Conservation (phyloP, 2,888 invertebrate genomes). For the Agapostemon virescens region DNA sequence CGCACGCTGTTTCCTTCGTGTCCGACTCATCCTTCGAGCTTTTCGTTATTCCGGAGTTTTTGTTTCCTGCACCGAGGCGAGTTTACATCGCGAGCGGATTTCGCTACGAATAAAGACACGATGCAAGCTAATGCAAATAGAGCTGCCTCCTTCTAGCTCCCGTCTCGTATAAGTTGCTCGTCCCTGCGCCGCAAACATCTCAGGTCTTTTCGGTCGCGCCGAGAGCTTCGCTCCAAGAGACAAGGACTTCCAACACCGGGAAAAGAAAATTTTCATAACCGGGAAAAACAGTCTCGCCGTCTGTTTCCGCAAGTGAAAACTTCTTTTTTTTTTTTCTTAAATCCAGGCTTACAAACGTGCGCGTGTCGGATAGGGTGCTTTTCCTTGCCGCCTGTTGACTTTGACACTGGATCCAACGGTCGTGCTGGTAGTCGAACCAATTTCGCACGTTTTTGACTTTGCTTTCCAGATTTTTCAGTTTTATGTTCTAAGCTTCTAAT, state of each 20-base stretch:
- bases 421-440: too few species aligned
- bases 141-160: conserved; percentile 41
- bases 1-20: conserved; percentile 32
- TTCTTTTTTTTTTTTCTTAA: not conserved
- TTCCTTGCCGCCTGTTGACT: not conserved
- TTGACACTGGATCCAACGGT: not conserved
- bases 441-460: too few species aligned
- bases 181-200: not conserved
- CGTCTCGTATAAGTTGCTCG: conserved; percentile 26
- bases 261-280: not conserved
- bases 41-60: conserved; percentile 47
- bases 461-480: not conserved
- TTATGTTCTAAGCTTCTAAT: too few species aligned
- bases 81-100: conserved; percentile 55
- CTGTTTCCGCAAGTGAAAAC: not conserved
- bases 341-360: not conserved
- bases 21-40: conserved; percentile 24
- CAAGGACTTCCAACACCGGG: not conserved
- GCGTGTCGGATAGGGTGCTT: not conserved
- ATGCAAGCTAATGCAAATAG: conserved; percentile 50
- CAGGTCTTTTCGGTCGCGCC: not conserved
- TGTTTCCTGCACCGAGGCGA: conserved; percentile 33
- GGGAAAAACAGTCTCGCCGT: not conserved
- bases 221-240: not conserved
- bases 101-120: conserved; percentile 52